Evolutionary conservation across 2,888 invertebrate species (phyloP).

Genomic region (Cheilosia grossa): DNA sequence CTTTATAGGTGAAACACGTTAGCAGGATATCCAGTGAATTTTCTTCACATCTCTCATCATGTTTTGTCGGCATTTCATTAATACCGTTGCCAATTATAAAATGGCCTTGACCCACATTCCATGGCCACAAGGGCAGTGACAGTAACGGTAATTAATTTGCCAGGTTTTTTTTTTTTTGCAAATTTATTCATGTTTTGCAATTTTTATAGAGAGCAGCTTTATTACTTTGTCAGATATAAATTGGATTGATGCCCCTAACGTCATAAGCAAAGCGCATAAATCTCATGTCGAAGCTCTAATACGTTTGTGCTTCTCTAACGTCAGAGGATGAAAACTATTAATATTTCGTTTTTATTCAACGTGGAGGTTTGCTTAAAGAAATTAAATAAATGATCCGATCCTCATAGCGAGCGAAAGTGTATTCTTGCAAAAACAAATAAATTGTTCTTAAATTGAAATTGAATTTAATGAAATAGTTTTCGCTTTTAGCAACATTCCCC

Average conservation of each 20-base stretch:
- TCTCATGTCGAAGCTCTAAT: conserved; percentile 40
- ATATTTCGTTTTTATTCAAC: conserved; percentile 10
- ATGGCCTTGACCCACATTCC: conserved; percentile 79
- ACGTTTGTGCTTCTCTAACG: conserved; percentile 36
- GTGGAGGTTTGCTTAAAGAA: conserved; percentile 15
- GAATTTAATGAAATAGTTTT: conserved; percentile 28
- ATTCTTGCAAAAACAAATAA: conserved; percentile 30
- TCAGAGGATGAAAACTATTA: conserved; percentile 58
- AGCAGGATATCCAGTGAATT: neutral
- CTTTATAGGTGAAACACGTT: neutral
- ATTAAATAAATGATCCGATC: conserved; percentile 12
- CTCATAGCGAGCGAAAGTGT: neutral
- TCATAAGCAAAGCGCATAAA: conserved; percentile 35
- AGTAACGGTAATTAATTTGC: conserved; percentile 65
- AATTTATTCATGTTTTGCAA: conserved; percentile 38
- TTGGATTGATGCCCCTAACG: conserved; percentile 45
- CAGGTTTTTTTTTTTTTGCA: conserved; percentile 31
- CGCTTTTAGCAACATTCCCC: conserved; percentile 30
- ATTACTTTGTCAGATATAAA: conserved; percentile 16
- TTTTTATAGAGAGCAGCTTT: conserved; percentile 20
- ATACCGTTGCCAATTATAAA: conserved; percentile 46
- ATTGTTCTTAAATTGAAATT: conserved; percentile 15
- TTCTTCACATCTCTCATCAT: neutral
- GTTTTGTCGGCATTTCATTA: conserved; percentile 19
- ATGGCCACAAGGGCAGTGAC: conserved; percentile 38